These are phyloP conservation scores for Isoperla grammatica DNA, from an alignment of 2,888 invertebrate species.

Conservation along the genomic window DNA sequence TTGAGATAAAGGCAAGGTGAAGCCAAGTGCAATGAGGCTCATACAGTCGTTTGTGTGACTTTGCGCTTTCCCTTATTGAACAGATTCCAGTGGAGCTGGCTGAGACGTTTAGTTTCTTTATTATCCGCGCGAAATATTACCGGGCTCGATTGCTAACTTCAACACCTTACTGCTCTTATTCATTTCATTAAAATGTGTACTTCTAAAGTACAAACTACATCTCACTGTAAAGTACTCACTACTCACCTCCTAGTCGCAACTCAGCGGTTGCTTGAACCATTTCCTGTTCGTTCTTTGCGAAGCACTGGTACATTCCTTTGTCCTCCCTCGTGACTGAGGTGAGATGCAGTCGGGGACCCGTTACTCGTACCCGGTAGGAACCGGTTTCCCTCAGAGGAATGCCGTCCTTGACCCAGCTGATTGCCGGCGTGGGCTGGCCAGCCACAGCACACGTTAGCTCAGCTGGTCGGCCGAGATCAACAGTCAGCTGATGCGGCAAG, in stretches of 20 bases:
- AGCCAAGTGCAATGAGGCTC: no score
- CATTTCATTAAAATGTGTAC: no score
- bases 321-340: conserved; percentile 38
- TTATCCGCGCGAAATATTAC: no score
- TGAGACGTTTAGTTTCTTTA: no score
- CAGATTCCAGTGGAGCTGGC: no score
- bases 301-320: conserved; percentile 41
- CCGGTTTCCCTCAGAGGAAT: conserved; percentile 30
- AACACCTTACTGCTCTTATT: no score
- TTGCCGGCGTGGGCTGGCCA: conserved; percentile 27
- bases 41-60: no score
- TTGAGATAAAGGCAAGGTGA: no score
- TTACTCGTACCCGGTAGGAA: conserved; percentile 9
- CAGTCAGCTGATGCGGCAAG: conserved; percentile 43
- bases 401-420: conserved; percentile 36
- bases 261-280: conserved; percentile 40
- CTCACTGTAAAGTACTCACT: background rate
- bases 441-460: conserved; percentile 41
- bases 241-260: conserved; percentile 35
- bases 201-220: background rate
- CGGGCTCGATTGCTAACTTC: no score
- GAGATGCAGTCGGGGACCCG: conserved; percentile 34
- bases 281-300: conserved; percentile 36
- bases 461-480: conserved; percentile 43
- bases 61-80: no score